Conservation (phyloP, 1,140 invertebrate genomes). For the Aphelenchoides besseyi region DNA sequence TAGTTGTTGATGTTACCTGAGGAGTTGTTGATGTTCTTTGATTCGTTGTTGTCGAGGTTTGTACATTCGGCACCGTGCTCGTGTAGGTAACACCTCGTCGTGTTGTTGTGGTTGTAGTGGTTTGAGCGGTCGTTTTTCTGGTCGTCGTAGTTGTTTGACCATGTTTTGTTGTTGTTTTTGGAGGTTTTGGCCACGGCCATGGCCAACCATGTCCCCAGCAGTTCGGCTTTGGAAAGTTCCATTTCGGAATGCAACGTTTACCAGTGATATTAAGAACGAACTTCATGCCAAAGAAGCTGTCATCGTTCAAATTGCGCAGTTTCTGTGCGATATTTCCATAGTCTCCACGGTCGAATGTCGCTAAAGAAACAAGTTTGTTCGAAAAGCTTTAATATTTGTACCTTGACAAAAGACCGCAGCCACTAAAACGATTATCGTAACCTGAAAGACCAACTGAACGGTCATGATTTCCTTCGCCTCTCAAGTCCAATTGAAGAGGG, state of each 20-base stretch:
- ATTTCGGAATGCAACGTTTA: not conserved
- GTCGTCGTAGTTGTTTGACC: not conserved
- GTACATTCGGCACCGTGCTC: too few relatives aligned
- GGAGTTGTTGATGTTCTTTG: too few relatives aligned
- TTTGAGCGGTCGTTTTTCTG: not conserved
- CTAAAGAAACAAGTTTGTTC: not conserved
- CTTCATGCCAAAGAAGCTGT: constrained; percentile 1
- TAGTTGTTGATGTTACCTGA: too few relatives aligned
- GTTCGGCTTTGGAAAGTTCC: not conserved
- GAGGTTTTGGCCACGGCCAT: constrained; percentile 1
- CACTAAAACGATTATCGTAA: not conserved
- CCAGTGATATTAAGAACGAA: constrained; percentile 7
- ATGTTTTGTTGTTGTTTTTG: not conserved
- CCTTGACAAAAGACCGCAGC: not conserved
- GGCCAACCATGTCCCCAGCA: constrained; percentile 12
- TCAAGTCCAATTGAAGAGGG: not conserved
- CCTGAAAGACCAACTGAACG: not conserved
- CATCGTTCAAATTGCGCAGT: not conserved
- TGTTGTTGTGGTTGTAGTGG: not conserved
- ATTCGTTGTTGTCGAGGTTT: too few relatives aligned
- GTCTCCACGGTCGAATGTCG: not conserved
- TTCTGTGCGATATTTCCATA: not conserved
- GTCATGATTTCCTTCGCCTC: not conserved
- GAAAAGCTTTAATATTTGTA: not conserved
- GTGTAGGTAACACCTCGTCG: not conserved